phyloP scores from a whole-genome alignment of 2,113 vertebrate genomes.

The Odocoileus hemionus region DNA sequence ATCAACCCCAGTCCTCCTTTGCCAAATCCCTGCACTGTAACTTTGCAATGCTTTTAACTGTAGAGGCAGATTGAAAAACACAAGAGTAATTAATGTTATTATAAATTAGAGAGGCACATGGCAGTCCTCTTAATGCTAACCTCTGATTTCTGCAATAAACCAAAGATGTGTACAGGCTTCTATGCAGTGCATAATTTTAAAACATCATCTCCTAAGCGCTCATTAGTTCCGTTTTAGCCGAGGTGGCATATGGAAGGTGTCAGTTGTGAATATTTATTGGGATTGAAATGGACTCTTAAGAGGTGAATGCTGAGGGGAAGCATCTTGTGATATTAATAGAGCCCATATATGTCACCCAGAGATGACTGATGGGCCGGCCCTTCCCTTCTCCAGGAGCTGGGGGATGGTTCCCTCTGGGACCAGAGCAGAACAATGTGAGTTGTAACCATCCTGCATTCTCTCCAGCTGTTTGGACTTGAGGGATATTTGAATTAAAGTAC shows the following conservation, averaged over 20 bases:
- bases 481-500: background rate
- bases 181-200: slow-evolving; percentile 11
- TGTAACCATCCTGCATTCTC: background rate
- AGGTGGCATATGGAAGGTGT: slow-evolving; percentile 52
- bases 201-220: slow-evolving; percentile 18
- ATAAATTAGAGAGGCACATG: slow-evolving; percentile 13
- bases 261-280: slow-evolving; percentile 59
- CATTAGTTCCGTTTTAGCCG: slow-evolving; percentile 12
- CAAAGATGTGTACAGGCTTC: slow-evolving; percentile 5
- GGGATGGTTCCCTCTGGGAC: background rate
- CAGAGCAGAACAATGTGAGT: background rate
- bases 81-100: slow-evolving; percentile 38
- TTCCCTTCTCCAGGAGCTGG: background rate
- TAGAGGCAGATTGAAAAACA: background rate
- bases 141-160: background rate
- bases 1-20: background rate
- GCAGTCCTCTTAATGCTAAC: slow-evolving; percentile 11
- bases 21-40: background rate
- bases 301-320: background rate
- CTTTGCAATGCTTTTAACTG: background rate
- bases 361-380: background rate
- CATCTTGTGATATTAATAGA: slow-evolving; percentile 36
- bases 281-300: slow-evolving; percentile 54
- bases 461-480: slow-evolving; percentile 30
- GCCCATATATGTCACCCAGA: background rate